Evolutionary conservation across 2,888 invertebrate genomes (phyloP), one percentile per base, ranked within the genome.

Genomic region (Hipparchia semele): DNA sequence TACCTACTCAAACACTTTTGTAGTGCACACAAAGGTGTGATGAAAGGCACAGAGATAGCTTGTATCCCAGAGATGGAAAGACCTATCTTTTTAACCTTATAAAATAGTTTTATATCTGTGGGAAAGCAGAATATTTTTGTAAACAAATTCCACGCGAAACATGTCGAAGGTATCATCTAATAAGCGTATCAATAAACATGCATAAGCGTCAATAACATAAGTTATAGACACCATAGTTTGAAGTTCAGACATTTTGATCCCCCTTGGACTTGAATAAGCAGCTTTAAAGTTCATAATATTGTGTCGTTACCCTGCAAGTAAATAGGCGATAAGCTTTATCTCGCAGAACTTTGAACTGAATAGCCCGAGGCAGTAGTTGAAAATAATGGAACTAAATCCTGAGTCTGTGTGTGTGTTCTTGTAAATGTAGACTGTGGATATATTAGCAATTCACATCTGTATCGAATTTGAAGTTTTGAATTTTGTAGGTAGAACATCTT

Each of bases 251-350:
- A 61, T 64, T 58, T 58, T 60, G 33, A 59, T 59, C 59, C 33
- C 59, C 33, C 59, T 59, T 59, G 59, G 59, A 33, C 33, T 59
- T 60, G 23, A 60, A 8, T 39, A 39, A 59, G 59, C 59, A 33
- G 59, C 59, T 39, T 39, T 10, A 60, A 60, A 60, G 59, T 60
- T 60, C 59, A 60, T 33, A 60, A 60, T 33, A 60, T 60, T 39
- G 59, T 39, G 59, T 33, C 59, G 39, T 39, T 60, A 39, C 77
- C 79, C 77, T 73, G 79, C 75, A 79, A 78, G 78, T 77, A 75
- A 79, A 77, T 76, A 75, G 76, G 76, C 76, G 80, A 80, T 80
- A 80, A 77, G 78, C 76, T 71, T 75, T 75, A 78, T 79, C 78
- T 76, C 73, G 56, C 69, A 59, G 75, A 78, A 79, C 79, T 79